Conservation (phyloP, 2,797 vertebrate genomes). For the Emys orbicularis region DNA sequence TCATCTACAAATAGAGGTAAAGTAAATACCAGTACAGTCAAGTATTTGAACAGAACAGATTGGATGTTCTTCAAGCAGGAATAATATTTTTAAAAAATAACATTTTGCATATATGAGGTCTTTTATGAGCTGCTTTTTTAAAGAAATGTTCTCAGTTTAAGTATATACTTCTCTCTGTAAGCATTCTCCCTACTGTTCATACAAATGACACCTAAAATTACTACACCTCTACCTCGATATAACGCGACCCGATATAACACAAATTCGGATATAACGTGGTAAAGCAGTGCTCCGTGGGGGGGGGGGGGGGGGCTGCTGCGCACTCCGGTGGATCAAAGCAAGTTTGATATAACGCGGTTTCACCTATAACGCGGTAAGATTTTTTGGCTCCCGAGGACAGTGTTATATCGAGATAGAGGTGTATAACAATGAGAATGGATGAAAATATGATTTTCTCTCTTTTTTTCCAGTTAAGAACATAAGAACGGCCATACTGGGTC, state of each 20-base stretch:
- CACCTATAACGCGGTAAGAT: too few relatives aligned
- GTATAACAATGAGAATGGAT: accelerated
- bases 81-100: neutral
- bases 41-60: neutral
- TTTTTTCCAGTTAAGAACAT: neutral
- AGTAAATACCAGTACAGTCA: neutral
- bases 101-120: conserved; percentile 6
- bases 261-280: too few relatives aligned
- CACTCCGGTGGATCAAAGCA: too few relatives aligned
- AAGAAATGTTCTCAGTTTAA: neutral
- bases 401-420: too few relatives aligned
- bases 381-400: too few relatives aligned
- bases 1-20: neutral
- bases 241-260: too few relatives aligned
- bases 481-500: too few relatives aligned
- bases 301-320: too few relatives aligned
- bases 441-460: neutral
- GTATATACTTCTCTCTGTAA: neutral
- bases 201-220: neutral
- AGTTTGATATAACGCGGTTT: too few relatives aligned
- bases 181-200: neutral
- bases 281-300: too few relatives aligned
- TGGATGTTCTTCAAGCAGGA: neutral
- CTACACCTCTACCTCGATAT: too few relatives aligned
- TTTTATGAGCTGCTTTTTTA: neutral